A percentile compares a stretch with the other conserved stretches of the same genome.
phyloP scores from a whole-genome alignment of 2,113 vertebrate species.

The Urocynchramus pylzowi region DNA sequence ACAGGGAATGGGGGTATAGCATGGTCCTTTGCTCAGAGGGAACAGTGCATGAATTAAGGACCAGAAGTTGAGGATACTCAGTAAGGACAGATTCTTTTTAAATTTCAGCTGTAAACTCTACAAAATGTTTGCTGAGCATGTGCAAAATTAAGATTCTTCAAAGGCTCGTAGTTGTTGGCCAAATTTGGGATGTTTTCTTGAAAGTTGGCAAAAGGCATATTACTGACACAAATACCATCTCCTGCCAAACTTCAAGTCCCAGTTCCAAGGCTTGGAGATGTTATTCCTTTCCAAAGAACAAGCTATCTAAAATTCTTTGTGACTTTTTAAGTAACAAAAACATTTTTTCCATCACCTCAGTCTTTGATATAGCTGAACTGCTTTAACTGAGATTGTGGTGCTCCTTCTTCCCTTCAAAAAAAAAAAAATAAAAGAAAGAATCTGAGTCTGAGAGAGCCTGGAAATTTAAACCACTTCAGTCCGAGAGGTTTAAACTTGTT shows the following conservation, averaged over 20 bases:
- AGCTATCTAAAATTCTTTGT: not conserved
- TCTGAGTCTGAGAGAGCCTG: not conserved
- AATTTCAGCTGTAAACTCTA: not conserved
- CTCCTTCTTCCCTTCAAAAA: not conserved
- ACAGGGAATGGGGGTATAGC: not conserved
- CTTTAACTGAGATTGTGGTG: not conserved
- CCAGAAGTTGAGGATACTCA: not conserved
- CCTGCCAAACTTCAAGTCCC: conserved; percentile 35
- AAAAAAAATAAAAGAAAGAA: not conserved
- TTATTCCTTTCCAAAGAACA: conserved; percentile 13
- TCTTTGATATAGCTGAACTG: not conserved
- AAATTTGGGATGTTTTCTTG: conserved; percentile 60
- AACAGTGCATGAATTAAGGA: not conserved
- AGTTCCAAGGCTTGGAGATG: conserved; percentile 6
- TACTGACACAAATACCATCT: conserved; percentile 22
- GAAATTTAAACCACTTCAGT: conserved; percentile 32
- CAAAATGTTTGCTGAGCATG: not conserved
- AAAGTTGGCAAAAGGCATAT: conserved; percentile 20
- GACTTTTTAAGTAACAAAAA: conserved; percentile 32
- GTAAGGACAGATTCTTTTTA: not conserved
- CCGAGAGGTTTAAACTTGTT: not conserved
- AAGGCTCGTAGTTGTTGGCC: not conserved
- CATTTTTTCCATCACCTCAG: conserved; percentile 25
- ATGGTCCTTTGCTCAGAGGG: not conserved
- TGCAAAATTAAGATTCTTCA: conserved; percentile 36